Percentiles rank a stretch among this genome's conserved stretches.
Conservation (phyloP, 2,113 vertebrate genomes). For the Onychostruthus taczanowskii region DNA sequence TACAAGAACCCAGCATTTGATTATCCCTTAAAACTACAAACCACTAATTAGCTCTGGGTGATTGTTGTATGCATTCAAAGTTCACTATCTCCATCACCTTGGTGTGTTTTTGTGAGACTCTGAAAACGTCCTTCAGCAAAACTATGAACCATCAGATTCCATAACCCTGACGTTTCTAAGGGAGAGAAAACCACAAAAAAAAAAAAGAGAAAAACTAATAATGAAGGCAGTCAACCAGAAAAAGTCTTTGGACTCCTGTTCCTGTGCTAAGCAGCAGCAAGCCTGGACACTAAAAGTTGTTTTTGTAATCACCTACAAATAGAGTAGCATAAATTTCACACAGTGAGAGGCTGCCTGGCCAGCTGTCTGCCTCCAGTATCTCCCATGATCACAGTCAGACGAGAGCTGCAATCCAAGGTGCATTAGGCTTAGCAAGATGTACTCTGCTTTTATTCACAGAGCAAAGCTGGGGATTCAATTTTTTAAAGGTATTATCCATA, state of each 20-base stretch:
- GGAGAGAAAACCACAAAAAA: background rate
- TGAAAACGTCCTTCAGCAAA: background rate
- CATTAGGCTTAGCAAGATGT: background rate
- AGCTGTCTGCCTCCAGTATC: background rate
- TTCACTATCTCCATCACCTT: background rate
- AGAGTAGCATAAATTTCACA: background rate
- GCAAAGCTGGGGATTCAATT: background rate
- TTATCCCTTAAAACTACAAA: conserved; percentile 44
- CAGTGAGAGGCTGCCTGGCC: background rate
- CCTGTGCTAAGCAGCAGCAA: background rate
- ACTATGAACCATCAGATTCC: background rate
- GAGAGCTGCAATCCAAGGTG: background rate
- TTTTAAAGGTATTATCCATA: background rate
- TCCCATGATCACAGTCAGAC: background rate
- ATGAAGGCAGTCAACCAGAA: background rate
- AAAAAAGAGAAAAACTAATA: background rate
- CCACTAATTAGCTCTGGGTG: background rate
- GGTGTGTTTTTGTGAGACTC: background rate
- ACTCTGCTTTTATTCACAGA: background rate
- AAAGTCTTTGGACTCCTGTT: background rate
- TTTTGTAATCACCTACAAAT: background rate
- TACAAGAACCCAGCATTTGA: conserved; percentile 80
- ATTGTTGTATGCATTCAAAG: background rate
- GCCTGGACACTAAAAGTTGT: background rate
- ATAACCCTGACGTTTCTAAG: background rate